phyloP scores from a whole-genome alignment of 2,113 vertebrate genomes.

The Megalops atlanticus region DNA sequence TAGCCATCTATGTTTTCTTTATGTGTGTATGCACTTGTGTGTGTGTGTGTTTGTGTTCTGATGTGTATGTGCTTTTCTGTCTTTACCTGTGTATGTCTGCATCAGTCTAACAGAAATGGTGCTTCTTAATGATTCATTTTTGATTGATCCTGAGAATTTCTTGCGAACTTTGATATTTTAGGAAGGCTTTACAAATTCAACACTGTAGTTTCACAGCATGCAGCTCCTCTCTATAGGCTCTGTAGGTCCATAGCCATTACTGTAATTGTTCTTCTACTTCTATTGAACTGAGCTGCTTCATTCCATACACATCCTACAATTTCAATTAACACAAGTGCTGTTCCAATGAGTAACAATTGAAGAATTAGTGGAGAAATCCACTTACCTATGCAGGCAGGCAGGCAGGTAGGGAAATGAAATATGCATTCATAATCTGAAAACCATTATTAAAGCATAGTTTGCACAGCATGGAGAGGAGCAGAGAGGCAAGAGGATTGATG shows the following conservation, averaged over 20 bases:
- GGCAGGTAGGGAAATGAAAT: conserved; percentile 32
- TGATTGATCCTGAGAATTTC: not conserved
- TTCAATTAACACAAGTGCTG: conserved; percentile 57
- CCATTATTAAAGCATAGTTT: conserved; percentile 35
- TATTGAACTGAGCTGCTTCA: not conserved
- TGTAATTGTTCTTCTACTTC: not conserved
- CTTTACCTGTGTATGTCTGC: not conserved
- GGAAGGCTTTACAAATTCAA: not conserved
- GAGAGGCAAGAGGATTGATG: conserved; percentile 24
- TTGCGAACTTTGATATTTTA: not conserved
- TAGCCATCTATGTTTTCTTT: not conserved
- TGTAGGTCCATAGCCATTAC: not conserved
- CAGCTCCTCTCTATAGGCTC: not conserved
- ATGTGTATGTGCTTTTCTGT: not conserved
- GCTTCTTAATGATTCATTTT: not conserved
- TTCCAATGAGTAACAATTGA: conserved; percentile 39
- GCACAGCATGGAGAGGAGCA: not conserved
- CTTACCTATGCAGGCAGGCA: conserved; percentile 21
- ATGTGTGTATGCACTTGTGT: not conserved
- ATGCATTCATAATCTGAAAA: conserved; percentile 47
- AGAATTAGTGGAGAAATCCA: conserved; percentile 36
- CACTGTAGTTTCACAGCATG: not conserved
- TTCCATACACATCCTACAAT: conserved; percentile 33
- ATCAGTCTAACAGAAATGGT: not conserved
- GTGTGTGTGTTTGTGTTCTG: not conserved